Base-by-base conservation (phyloP, 1,140 invertebrate species). In the Lasioglossum albipes region DNA sequence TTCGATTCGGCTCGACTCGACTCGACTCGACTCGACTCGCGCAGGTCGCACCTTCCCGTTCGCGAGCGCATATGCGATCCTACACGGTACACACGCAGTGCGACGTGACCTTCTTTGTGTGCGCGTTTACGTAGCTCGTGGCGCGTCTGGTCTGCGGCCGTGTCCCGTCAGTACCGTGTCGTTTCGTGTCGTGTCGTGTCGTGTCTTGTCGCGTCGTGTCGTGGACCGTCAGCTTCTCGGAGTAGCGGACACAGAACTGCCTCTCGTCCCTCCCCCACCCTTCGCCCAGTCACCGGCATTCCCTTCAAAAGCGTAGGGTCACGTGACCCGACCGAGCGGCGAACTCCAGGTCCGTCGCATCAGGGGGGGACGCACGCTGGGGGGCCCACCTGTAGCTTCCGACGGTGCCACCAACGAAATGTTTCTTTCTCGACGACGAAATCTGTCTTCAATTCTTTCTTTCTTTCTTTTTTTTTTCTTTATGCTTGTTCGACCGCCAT, bases 361-460 rank as follows among this genome's bases (percentile, higher is more conserved):
- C 52, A 62, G 80, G 57, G 80, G 82, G 69, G 76, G 84, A 82
- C 77, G 52, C 64, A 18, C 41, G 65, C 42, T 57, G 59, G 62
- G 64, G 70, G 82, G 72, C 78, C 83, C 88, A 89, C 88, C 88
- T 89, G 88, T 89, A 81, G 87, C 88, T 89, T 87, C 88, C 52
- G 68, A 62, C 45, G 57, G 45, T 79, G 74, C 66, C n/a, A 71
- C 42, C 42, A 64, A 72, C 57, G 36, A 78, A 78, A 78, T 22
- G 22, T 27, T 77, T 16, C 13, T 52, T 13, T 22, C 41, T 67
- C 27, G 68, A 62, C 36, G 36, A 36, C 36, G 5, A 36, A 36
- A 36, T 36, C 27, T 27, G 27, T 27, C 27, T 27, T 27, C 27
- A 27, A n/a, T n/a, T 27, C 1, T 27, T 27, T 27, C 27, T 27